These are phyloP conservation scores for Syrmaticus mikado DNA, from an alignment of 2,113 vertebrate species.

Conservation along the genomic window DNA sequence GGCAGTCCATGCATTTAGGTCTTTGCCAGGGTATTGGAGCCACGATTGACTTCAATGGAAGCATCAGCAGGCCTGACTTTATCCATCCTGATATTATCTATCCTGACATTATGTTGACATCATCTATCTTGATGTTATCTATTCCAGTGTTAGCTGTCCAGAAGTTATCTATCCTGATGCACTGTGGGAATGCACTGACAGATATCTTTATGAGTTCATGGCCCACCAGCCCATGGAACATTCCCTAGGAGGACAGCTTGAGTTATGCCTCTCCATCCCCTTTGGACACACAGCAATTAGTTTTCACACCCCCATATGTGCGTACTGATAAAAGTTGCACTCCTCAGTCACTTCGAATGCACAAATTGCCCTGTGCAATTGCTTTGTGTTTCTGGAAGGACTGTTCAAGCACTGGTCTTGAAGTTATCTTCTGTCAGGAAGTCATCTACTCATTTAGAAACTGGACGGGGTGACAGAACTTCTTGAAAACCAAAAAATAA, in stretches of 20 bases:
- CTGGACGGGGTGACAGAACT: background rate
- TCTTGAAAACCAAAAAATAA: background rate
- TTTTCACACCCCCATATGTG: background rate
- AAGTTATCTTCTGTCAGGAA: background rate
- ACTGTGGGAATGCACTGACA: background rate
- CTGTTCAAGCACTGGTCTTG: background rate
- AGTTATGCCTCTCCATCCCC: background rate
- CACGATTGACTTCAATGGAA: background rate
- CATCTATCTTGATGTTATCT: no score
- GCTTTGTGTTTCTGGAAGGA: background rate
- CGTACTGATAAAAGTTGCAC: background rate
- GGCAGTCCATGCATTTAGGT: background rate
- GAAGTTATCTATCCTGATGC: background rate
- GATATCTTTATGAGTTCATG: background rate
- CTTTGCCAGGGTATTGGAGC: no score
- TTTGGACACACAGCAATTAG: background rate
- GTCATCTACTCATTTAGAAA: slow-evolving; percentile 46
- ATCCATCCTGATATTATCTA: background rate
- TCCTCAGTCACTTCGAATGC: background rate
- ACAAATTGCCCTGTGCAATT: background rate
- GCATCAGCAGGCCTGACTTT: background rate
- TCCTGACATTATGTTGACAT: no score
- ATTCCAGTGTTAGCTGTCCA: no score
- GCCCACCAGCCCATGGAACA: background rate
- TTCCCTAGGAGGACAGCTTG: background rate